These are phyloP conservation scores for Passer montanus DNA, from an alignment of 2,113 vertebrate species.

Conservation along the genomic window DNA sequence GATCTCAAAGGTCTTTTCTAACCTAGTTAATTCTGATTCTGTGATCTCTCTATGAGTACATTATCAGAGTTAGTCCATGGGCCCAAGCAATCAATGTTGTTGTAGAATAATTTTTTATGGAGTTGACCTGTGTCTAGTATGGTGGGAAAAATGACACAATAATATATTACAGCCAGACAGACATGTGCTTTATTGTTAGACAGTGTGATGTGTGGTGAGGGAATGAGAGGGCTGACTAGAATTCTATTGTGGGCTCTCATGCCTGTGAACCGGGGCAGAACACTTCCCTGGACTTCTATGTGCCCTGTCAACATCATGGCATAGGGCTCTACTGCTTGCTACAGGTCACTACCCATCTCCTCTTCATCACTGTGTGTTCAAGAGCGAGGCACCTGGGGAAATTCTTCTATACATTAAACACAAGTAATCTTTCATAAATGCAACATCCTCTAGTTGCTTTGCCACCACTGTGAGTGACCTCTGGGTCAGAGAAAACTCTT, in stretches of 20 bases:
- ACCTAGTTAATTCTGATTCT: neutral
- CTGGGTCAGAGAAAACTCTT: neutral
- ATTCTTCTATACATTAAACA: neutral
- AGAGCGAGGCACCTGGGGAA: neutral
- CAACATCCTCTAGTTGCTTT: neutral
- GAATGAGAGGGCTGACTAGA: neutral
- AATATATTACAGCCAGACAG: neutral
- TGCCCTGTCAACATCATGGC: neutral
- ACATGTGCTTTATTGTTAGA: neutral
- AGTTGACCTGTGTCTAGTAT: neutral
- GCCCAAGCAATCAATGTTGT: neutral
- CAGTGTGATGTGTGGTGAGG: neutral
- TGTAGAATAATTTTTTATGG: too few species aligned
- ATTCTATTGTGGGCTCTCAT: neutral
- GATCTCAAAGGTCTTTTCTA: neutral
- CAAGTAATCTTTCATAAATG: neutral
- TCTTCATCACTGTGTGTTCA: too few species aligned
- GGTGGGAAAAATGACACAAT: neutral
- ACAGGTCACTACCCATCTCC: neutral
- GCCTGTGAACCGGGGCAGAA: neutral
- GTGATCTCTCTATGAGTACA: neutral
- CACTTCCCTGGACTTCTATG: too few species aligned
- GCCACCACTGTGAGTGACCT: too few species aligned
- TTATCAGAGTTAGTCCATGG: neutral
- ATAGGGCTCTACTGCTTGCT: neutral